phyloP scores from a whole-genome alignment of 2,797 vertebrate species.

The Acanthurus tractus region DNA sequence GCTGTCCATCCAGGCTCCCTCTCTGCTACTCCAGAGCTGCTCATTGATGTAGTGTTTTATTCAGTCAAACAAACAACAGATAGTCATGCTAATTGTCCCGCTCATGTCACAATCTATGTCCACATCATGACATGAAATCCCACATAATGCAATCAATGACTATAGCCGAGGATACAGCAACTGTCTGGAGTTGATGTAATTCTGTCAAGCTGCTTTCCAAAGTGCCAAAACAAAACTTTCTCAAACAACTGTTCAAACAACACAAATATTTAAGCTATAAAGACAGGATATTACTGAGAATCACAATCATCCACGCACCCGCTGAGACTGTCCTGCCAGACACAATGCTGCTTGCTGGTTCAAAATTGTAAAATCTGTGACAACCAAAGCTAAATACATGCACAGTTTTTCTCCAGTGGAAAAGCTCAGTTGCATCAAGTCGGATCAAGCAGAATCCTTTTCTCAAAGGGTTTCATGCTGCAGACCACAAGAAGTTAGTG shows the following conservation, averaged over 20 bases:
- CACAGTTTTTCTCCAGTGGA: conserved; percentile 47
- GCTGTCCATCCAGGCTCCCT: too few species aligned
- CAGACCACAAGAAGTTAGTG: conserved; percentile 43
- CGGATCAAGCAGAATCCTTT: conserved; percentile 61
- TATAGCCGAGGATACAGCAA: not conserved
- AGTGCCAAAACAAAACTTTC: not conserved
- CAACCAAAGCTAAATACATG: conserved; percentile 54
- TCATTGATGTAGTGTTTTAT: too few species aligned
- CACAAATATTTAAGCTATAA: conserved; percentile 16
- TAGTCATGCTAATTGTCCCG: too few species aligned
- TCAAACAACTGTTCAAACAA: not conserved
- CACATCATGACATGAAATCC: too few species aligned
- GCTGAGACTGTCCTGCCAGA: conserved; percentile 47
- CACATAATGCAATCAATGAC: too few species aligned
- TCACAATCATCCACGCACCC: conserved; percentile 32
- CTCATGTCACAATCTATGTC: too few species aligned
- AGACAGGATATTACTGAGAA: conserved; percentile 7
- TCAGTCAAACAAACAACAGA: too few species aligned
- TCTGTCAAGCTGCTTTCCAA: conserved; percentile 2
- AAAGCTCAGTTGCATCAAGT: conserved; percentile 54
- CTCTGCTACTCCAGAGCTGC: too few species aligned
- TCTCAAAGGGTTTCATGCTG: conserved; percentile 56
- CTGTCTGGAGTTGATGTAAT: conserved; percentile 1
- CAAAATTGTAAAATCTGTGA: conserved; percentile 50
- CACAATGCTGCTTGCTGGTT: conserved; percentile 44